Percentiles rank a stretch among this genome's conserved stretches.
phyloP scores from a whole-genome alignment of 2,113 vertebrate genomes.

The Maccullochella peelii region DNA sequence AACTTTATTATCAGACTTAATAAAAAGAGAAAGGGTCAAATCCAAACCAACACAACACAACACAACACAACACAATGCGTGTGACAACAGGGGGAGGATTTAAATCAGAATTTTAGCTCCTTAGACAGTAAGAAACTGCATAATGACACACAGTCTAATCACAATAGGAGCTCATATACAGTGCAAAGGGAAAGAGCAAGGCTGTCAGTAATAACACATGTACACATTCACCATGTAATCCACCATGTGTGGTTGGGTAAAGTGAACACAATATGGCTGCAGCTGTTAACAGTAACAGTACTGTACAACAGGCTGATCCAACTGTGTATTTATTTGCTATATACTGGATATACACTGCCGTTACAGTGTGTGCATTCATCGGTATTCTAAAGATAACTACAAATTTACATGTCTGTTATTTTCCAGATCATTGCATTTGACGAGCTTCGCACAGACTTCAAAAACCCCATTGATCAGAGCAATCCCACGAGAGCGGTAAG shows the following conservation, averaged over 20 bases:
- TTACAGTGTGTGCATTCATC: neutral
- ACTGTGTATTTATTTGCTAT: neutral
- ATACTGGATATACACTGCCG: neutral
- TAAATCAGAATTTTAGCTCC: neutral
- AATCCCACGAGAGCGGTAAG: constrained; percentile 97
- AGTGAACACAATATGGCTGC: constrained; percentile 40
- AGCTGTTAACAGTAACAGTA: constrained; percentile 43
- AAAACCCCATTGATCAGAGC: constrained; percentile 98
- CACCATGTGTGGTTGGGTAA: constrained; percentile 7
- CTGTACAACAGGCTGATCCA: neutral
- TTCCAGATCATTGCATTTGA: constrained; percentile 98
- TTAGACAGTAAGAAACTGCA: neutral
- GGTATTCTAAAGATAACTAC: neutral
- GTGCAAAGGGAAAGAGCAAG: neutral
- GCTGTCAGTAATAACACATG: constrained; percentile 25
- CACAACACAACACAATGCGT: neutral
- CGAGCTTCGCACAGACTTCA: constrained; percentile 97
- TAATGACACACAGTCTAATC: neutral
- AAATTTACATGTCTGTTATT: constrained; percentile 37
- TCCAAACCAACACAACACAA: neutral
- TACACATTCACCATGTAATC: constrained; percentile 36
- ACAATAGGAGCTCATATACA: neutral
- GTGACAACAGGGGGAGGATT: neutral
- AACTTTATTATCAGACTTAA: neutral
- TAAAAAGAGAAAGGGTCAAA: neutral